Conservation (phyloP, 2,113 vertebrate genomes). For the Eolophus roseicapilla region DNA sequence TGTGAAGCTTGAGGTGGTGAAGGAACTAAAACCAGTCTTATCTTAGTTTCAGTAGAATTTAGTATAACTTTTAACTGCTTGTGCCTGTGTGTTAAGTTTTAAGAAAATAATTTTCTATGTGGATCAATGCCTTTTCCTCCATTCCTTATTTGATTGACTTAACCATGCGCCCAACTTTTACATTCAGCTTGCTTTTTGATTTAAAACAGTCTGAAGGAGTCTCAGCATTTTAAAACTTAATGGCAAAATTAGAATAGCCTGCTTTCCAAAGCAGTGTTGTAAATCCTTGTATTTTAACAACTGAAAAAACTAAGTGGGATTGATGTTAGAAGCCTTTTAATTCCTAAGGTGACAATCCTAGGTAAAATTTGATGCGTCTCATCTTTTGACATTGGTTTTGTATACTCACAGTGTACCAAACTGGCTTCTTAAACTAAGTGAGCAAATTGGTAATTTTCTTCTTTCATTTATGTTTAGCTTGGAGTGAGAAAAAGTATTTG, state of each 20-base stretch:
- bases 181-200: background rate
- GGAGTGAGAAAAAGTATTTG: background rate
- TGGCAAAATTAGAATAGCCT: background rate
- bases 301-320: background rate
- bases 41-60: background rate
- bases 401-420: background rate
- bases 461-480: background rate
- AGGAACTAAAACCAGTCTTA: background rate
- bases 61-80: background rate
- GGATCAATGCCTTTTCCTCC: background rate
- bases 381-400: background rate
- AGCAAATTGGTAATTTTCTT: background rate
- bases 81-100: background rate
- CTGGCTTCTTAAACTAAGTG: background rate
- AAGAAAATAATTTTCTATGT: background rate
- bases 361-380: background rate
- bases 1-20: background rate
- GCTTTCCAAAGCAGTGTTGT: background rate
- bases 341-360: background rate
- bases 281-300: background rate
- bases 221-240: background rate
- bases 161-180: background rate
- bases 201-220: background rate
- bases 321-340: background rate
- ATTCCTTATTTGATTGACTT: background rate